Conservation (phyloP, 2,888 invertebrate genomes). For the Lamellibrachia columna region DNA sequence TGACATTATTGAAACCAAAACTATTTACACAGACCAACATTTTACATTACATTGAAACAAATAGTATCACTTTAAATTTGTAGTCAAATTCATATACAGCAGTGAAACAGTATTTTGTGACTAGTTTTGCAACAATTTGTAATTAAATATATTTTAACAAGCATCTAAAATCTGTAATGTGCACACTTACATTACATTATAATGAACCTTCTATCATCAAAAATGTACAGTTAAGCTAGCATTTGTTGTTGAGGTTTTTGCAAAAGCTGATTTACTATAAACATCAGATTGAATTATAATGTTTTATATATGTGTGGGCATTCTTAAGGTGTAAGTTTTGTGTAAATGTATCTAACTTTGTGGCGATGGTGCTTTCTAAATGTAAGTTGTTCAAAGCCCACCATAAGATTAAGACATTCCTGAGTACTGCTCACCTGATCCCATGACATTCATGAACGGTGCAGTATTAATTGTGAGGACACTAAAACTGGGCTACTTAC, state of each 20-base stretch:
- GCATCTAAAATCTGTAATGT: background rate
- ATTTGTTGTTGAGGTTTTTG: background rate
- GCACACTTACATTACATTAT: background rate
- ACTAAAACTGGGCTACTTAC: conserved; percentile 25
- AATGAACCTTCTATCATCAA: background rate
- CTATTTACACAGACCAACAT: background rate
- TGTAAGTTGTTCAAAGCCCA: background rate
- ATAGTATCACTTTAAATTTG: background rate
- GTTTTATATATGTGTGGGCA: background rate
- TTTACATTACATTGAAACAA: background rate
- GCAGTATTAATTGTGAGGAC: background rate
- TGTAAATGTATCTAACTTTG: background rate
- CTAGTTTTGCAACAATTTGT: too few species aligned
- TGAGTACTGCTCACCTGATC: background rate
- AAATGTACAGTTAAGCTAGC: background rate
- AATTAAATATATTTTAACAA: background rate
- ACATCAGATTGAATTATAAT: background rate
- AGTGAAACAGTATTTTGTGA: too few species aligned
- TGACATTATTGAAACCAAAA: background rate
- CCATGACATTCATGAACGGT: background rate
- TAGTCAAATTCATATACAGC: background rate
- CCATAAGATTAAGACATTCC: background rate
- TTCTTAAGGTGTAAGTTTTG: background rate
- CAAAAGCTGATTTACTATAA: background rate
- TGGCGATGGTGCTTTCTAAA: background rate